These are phyloP conservation scores for Aphis craccivora DNA, from an alignment of 1,140 invertebrate genomes.

Conservation along the genomic window DNA sequence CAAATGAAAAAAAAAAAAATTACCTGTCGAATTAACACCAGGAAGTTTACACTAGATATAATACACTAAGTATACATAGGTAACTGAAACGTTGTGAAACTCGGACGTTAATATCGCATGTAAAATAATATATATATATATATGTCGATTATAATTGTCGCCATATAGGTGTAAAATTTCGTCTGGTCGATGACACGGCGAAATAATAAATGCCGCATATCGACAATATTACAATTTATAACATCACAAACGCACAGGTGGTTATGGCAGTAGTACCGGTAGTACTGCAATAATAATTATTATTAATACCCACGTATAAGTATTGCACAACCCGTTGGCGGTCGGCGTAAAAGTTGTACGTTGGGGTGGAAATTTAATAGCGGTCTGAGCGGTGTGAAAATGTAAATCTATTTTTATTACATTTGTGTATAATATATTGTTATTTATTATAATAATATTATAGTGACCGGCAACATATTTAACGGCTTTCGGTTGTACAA, in stretches of 20 bases:
- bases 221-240: not conserved
- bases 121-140: not conserved
- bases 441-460: not conserved
- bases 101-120: not conserved
- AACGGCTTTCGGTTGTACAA: not conserved
- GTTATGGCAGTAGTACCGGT: not conserved
- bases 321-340: not conserved
- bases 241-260: not conserved
- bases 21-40: not conserved
- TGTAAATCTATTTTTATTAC: not conserved
- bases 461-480: not conserved
- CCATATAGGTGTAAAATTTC: constrained; percentile 43
- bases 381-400: not conserved
- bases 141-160: not conserved
- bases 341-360: not conserved
- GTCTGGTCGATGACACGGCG: constrained; percentile 36
- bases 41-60: constrained; percentile 9
- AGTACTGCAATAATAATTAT: not conserved
- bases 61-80: not conserved
- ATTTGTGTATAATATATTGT: not conserved
- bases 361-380: not conserved
- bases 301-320: not conserved
- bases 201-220: not conserved
- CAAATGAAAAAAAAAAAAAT: not conserved
- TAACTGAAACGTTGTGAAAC: constrained; percentile 28